phyloP scores from a whole-genome alignment of 2,888 invertebrate genomes.

The Drosophila atripex region DNA sequence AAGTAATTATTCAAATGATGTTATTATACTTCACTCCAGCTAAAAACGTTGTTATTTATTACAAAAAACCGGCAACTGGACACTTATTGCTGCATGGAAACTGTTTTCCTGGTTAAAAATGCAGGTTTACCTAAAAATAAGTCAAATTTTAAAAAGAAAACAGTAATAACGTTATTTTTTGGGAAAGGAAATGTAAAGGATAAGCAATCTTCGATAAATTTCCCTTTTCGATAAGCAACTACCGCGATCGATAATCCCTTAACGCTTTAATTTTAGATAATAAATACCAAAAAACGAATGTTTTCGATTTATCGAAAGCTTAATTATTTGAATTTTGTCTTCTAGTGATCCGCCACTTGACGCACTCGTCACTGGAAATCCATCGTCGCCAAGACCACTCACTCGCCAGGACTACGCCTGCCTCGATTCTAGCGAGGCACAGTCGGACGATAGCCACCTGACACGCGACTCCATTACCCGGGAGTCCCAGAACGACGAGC shows the following conservation, averaged over 20 bases:
- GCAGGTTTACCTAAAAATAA: background rate
- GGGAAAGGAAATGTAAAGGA: too few species aligned
- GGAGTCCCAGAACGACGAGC: constrained; percentile 82
- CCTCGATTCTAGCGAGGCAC: constrained; percentile 82
- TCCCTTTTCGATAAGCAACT: background rate
- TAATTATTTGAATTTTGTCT: constrained; percentile 4
- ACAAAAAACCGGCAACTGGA: background rate
- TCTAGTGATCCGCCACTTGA: constrained; percentile 15
- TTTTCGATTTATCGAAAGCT: background rate
- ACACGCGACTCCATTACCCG: constrained; percentile 81
- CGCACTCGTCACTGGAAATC: constrained; percentile 22
- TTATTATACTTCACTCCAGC: background rate
- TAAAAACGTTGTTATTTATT: background rate
- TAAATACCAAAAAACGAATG: too few species aligned
- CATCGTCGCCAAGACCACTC: constrained; percentile 51
- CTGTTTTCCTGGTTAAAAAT: background rate
- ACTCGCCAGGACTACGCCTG: constrained; percentile 78
- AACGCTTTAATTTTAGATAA: background rate
- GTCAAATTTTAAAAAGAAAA: background rate
- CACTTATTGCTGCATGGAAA: background rate
- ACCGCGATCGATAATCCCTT: background rate
- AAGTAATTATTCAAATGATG: background rate
- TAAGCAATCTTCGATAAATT: too few species aligned
- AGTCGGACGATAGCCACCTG: constrained; percentile 82
- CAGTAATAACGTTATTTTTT: too few species aligned